Percentiles rank a stretch among this genome's conserved stretches.
Evolutionary conservation across 2,888 invertebrate genomes (phyloP).

Genomic region (Leistus spinibarbis): DNA sequence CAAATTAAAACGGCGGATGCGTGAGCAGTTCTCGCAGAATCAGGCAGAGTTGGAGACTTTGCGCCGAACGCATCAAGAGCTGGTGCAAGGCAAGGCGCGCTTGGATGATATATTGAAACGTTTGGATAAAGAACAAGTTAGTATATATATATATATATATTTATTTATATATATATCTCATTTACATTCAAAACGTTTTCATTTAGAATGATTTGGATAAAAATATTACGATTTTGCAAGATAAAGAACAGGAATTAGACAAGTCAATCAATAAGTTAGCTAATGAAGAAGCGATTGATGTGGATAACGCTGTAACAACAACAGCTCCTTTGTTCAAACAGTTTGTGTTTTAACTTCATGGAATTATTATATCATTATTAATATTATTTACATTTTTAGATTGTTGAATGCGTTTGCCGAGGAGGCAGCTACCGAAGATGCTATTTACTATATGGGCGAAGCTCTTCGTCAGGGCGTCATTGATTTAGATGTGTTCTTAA

Average conservation of each 20-base stretch:
- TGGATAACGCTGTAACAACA: conserved; percentile 96
- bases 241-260: conserved; percentile 86
- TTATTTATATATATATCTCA: too few relatives aligned
- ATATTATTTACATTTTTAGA: conserved; percentile 57
- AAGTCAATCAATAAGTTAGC: conserved; percentile 77
- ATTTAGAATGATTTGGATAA: conserved; percentile 77
- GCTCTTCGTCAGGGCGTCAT: conserved; percentile 90
- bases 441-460: conserved; percentile 97
- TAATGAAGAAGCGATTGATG: conserved; percentile 82
- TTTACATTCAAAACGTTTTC: neutral
- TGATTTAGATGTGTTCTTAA: conserved; percentile 94
- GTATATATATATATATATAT: too few relatives aligned
- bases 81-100: conserved; percentile 81
- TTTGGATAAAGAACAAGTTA: conserved; percentile 74
- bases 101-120: conserved; percentile 79
- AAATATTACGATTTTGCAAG: conserved; percentile 80
- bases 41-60: conserved; percentile 92
- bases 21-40: conserved; percentile 88
- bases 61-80: conserved; percentile 83
- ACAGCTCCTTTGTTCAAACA: conserved; percentile 96
- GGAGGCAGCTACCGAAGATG: conserved; percentile 97
- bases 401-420: conserved; percentile 94
- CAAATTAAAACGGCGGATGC: conserved; percentile 83
- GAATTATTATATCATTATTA: conserved; percentile 5
- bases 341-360: conserved; percentile 65